Conservation (phyloP, 2,113 vertebrate genomes). For the Microtus montanus region DNA sequence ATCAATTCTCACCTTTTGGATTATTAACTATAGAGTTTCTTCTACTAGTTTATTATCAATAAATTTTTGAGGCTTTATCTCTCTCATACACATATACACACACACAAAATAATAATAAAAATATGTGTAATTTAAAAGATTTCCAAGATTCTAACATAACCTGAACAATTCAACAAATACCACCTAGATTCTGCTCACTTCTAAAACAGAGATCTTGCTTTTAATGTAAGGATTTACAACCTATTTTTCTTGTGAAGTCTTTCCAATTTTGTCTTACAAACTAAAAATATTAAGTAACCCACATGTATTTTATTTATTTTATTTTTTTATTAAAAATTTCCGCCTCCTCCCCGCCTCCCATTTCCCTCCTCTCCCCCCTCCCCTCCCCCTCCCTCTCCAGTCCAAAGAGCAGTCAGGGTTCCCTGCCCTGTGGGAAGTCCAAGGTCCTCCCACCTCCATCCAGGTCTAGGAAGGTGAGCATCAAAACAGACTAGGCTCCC, state of each 20-base stretch:
- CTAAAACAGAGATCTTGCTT: conserved; percentile 29
- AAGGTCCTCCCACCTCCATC: too few species aligned
- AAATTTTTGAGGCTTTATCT: conserved; percentile 2
- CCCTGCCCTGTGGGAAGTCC: too few species aligned
- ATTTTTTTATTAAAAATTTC: too few species aligned
- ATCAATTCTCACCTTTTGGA: background rate
- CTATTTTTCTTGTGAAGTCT: conserved; percentile 7
- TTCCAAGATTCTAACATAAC: background rate
- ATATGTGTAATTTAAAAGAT: background rate
- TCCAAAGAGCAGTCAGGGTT: too few species aligned
- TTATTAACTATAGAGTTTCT: conserved; percentile 41
- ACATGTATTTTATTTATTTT: background rate
- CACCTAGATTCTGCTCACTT: conserved; percentile 24
- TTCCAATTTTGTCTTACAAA: background rate
- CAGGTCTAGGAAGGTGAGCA: too few species aligned
- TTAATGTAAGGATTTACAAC: conserved; percentile 30
- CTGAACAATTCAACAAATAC: conserved; percentile 3
- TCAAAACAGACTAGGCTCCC: too few species aligned
- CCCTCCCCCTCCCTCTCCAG: too few species aligned
- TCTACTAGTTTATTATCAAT: background rate
- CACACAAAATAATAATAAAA: background rate
- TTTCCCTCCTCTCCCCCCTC: too few species aligned
- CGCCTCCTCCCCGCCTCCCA: too few species aligned
- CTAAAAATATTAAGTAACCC: conserved; percentile 28
- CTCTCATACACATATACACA: background rate